A percentile compares a stretch with the other conserved stretches of the same genome.
These are phyloP conservation scores for Penaeus monodon DNA, from an alignment of 2,888 invertebrate species.

Conservation along the genomic window DNA sequence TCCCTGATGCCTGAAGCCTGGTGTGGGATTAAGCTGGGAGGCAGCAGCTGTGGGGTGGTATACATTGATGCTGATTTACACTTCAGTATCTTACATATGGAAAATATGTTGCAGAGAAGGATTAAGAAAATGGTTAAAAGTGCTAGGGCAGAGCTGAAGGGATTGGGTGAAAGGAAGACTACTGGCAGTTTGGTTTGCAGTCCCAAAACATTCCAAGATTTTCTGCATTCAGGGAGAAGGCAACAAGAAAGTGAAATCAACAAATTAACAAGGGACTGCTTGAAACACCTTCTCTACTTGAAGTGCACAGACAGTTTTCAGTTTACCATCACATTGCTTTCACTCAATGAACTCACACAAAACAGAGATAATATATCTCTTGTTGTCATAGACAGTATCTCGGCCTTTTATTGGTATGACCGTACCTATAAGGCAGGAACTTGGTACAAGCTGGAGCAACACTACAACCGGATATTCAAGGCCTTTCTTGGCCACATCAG, in stretches of 20 bases:
- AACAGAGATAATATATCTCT: constrained; percentile 47
- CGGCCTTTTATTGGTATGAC: constrained; percentile 63
- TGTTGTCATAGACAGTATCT: constrained; percentile 59
- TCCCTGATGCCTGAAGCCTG: constrained; percentile 53
- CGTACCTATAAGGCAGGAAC: constrained; percentile 35
- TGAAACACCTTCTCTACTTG: constrained; percentile 52
- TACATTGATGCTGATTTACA: constrained; percentile 57
- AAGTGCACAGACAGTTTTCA: constrained; percentile 56
- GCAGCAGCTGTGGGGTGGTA: constrained; percentile 44
- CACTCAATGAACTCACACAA: constrained; percentile 42
- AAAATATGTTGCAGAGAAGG: constrained; percentile 51
- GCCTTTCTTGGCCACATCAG: constrained; percentile 37
- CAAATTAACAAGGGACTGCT: constrained; percentile 38
- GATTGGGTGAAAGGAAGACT: not conserved
- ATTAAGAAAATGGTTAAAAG: constrained; percentile 33
- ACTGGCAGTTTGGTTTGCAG: constrained; percentile 6
- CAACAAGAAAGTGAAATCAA: constrained; percentile 37
- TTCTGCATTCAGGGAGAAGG: constrained; percentile 20
- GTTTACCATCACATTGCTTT: constrained; percentile 50
- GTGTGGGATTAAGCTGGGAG: constrained; percentile 51
- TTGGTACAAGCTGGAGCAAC: constrained; percentile 47
- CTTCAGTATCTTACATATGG: constrained; percentile 60
- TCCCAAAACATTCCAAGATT: constrained; percentile 5
- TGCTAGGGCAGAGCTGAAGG: constrained; percentile 25
- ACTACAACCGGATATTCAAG: constrained; percentile 54